Base-by-base conservation (phyloP, 2,888 invertebrate species). In the Andrena praecox region DNA sequence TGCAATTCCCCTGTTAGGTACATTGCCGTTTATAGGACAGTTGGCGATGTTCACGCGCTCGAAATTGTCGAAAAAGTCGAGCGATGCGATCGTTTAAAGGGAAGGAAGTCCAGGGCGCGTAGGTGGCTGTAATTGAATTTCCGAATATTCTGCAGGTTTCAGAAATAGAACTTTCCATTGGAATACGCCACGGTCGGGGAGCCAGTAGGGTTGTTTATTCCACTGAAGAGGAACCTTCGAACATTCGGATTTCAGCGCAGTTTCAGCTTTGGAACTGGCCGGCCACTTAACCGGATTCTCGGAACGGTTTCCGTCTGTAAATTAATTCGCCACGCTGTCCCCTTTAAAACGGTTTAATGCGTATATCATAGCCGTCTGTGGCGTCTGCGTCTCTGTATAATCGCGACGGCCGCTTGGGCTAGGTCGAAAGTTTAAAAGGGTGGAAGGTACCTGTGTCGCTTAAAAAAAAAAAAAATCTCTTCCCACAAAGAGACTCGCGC, bases 401-500 rank as follows among this genome's bases (percentile, higher is more conserved):
- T 86, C 76, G 75, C 31, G 78, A 24, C 69, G 71, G 31, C 48
- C 66, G 80, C 76, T 82, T 71, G 67, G 70, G 75, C 60, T 77
- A 67, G 83, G 86, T 78, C 80, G 80, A 78, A 77, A 73, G 81
- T 73, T 84, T 88, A 82, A 88, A 89, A 87, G 79, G 79, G 84
- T 79, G 86, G 86, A 86, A 86, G 80, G 67, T 35, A 20, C 62
- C 69, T 50, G 81, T 66, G 72, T 70, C 77, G 75, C 52, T 81
- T 77, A 78, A 82, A 79, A 80, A 73, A 80, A 79, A 78, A 82
- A 77, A 80, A 77, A 82, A 79, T 80, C 82, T 88, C 86, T 76
- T 79, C 80, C 78, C 84, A 83, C 90, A 86, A 88, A 89, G 87
- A 84, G 84, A 77, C 89, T 89, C 82, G 87, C 85, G 79, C 71